These are phyloP conservation scores for Condylura cristata DNA, from an alignment of 2,113 vertebrate genomes.

Conservation along the genomic window DNA sequence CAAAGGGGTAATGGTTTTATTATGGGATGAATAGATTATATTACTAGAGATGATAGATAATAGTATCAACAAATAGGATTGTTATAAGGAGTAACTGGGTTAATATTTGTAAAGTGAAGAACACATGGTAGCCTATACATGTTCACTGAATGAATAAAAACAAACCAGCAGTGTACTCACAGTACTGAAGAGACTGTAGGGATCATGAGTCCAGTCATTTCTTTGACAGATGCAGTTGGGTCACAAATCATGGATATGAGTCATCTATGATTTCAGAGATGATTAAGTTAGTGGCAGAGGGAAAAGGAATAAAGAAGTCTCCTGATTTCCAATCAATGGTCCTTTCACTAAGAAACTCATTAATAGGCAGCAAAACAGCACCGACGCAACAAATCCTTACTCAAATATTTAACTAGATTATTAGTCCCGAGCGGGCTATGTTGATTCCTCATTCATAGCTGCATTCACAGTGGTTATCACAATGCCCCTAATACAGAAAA, in stretches of 20 bases:
- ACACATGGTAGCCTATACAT: neutral
- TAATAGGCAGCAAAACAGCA: neutral
- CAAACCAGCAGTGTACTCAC: neutral
- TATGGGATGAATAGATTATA: neutral
- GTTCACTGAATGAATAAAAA: neutral
- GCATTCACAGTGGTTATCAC: neutral
- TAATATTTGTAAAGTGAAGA: neutral
- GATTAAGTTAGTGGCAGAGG: neutral
- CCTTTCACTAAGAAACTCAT: neutral
- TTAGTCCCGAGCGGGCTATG: neutral
- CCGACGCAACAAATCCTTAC: neutral
- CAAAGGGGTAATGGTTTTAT: neutral
- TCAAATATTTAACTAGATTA: neutral
- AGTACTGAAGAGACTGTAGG: neutral
- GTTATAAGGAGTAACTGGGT: neutral
- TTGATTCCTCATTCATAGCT: neutral
- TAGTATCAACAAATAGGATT: neutral
- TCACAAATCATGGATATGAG: neutral
- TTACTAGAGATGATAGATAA: neutral
- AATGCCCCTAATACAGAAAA: rapidly evolving
- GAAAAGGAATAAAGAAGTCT: neutral
- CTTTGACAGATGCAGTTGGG: neutral
- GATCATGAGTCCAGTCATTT: neutral
- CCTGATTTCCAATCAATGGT: neutral
- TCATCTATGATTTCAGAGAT: neutral